phyloP scores from a whole-genome alignment of 2,113 vertebrate species.

The Tragelaphus buxtoni region DNA sequence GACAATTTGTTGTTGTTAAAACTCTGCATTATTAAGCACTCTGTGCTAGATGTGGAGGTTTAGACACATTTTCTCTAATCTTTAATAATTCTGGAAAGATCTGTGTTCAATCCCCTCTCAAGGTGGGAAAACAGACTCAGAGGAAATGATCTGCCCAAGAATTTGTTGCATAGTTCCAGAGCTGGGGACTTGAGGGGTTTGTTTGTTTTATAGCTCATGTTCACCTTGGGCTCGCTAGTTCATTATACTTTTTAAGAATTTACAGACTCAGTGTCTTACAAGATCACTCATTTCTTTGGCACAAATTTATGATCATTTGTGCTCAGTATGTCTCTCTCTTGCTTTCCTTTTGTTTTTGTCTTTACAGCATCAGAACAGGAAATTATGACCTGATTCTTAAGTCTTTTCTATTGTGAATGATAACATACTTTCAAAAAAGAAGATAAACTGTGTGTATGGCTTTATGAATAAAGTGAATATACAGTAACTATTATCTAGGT shows the following conservation, averaged over 20 bases:
- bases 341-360: neutral
- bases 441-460: neutral
- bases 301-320: neutral
- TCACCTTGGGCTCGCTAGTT: neutral
- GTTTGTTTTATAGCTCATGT: neutral
- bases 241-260: neutral
- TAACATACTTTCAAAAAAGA: conserved; percentile 6
- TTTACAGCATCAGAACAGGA: neutral
- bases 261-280: neutral
- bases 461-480: conserved; percentile 3
- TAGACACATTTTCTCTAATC: neutral
- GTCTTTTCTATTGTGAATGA: conserved; percentile 6
- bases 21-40: neutral
- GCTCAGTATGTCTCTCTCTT: neutral
- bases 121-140: neutral
- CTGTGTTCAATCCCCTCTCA: neutral
- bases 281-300: neutral
- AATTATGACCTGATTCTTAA: neutral
- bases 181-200: neutral
- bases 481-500: neutral
- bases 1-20: neutral
- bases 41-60: neutral
- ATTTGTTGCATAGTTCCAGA: neutral
- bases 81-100: neutral
- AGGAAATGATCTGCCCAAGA: neutral